Conservation (phyloP, 2,888 invertebrate genomes). For the Eulithis prunata region DNA sequence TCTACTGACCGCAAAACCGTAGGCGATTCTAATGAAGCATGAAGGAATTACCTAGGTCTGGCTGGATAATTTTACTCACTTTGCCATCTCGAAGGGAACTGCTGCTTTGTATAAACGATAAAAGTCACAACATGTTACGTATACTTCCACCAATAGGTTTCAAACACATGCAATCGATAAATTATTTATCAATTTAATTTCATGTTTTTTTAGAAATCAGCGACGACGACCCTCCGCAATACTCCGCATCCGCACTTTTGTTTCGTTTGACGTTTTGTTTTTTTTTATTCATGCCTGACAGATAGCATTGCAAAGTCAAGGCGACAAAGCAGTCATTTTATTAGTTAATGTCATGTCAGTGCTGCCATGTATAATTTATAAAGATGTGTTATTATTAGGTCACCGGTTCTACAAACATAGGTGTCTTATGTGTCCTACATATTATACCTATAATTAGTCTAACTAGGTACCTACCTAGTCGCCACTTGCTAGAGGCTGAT, state of each 20-base stretch:
- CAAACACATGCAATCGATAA: conserved; percentile 13
- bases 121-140: conserved; percentile 54
- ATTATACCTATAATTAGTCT: too few species aligned
- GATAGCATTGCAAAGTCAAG: too few species aligned
- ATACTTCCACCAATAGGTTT: conserved; percentile 2
- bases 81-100: conserved; percentile 66
- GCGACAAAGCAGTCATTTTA: too few species aligned
- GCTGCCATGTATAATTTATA: too few species aligned
- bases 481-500: too few species aligned
- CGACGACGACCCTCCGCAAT: conserved; percentile 17
- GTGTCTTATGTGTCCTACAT: too few species aligned
- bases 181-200: conserved; percentile 24
- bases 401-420: too few species aligned
- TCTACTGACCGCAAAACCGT: conserved; percentile 32
- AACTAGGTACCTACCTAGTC: too few species aligned
- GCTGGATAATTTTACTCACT: conserved; percentile 60
- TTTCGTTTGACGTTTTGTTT: conserved; percentile 16
- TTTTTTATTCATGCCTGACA: too few species aligned
- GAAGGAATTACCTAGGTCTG: conserved; percentile 5
- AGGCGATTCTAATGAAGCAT: conserved; percentile 12
- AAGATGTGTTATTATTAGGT: too few species aligned
- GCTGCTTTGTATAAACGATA: conserved; percentile 37
- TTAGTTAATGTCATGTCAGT: too few species aligned
- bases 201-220: conserved; percentile 27
- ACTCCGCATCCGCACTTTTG: background rate